phyloP scores from a whole-genome alignment of 2,113 vertebrate species.

The Oryzias javanicus region DNA sequence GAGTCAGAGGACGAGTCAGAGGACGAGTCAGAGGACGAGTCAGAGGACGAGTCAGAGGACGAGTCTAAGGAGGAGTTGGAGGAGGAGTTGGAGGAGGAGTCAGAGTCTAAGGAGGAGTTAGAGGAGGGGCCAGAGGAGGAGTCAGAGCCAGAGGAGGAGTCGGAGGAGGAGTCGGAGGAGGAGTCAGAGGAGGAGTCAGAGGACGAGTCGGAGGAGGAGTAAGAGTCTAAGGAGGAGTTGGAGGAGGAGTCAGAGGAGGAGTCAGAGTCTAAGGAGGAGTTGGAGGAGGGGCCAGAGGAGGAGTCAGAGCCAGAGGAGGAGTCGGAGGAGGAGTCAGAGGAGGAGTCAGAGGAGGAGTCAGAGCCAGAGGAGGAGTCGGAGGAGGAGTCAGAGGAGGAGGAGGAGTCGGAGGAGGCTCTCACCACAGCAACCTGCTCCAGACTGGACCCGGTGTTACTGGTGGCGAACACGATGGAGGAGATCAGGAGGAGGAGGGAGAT shows the following conservation, averaged over 20 bases:
- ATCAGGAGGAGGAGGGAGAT: slow-evolving; percentile 66
- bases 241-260: not conserved
- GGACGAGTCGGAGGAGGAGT: not conserved
- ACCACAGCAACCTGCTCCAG: slow-evolving; percentile 76
- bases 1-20: not conserved
- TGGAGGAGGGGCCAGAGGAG: too few relatives aligned
- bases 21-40: not conserved
- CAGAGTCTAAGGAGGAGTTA: not conserved
- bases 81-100: not conserved
- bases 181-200: too few relatives aligned
- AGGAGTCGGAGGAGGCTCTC: slow-evolving; percentile 35
- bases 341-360: not conserved
- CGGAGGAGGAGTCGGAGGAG: not conserved
- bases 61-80: not conserved
- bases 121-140: not conserved
- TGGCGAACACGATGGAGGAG: slow-evolving; percentile 75
- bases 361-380: not conserved
- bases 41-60: not conserved
- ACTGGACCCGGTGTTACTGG: slow-evolving; percentile 33
- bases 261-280: too few relatives aligned
- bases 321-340: not conserved
- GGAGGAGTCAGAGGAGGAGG: not conserved
- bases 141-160: not conserved
- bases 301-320: not conserved
- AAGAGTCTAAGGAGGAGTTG: not conserved